Conservation (phyloP, 2,797 vertebrate genomes). For the Tadarida brasiliensis region DNA sequence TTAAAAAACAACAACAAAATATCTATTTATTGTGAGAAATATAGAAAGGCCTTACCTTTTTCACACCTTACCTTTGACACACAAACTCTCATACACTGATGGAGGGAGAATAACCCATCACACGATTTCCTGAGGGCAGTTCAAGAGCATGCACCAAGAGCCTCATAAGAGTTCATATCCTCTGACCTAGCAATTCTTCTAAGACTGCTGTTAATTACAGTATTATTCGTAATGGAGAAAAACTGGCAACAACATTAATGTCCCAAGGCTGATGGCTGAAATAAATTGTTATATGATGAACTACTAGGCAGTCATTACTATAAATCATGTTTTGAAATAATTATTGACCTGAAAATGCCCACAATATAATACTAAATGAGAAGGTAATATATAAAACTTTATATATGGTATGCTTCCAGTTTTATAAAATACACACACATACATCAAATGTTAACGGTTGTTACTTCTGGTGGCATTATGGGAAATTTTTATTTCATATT, state of each 20-base stretch:
- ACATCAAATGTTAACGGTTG: neutral
- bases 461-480: neutral
- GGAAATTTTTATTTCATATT: neutral
- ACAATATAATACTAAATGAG: slow-evolving; percentile 7
- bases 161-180: neutral
- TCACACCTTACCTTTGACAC: neutral
- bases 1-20: neutral
- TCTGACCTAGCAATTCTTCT: neutral
- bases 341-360: neutral
- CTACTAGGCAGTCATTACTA: slow-evolving; percentile 5
- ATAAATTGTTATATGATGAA: neutral
- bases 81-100: neutral
- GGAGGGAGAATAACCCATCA: neutral
- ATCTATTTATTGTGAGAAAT: neutral
- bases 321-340: slow-evolving; percentile 17
- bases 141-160: neutral
- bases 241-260: neutral
- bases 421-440: neutral
- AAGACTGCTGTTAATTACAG: neutral
- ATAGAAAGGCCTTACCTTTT: neutral
- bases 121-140: neutral
- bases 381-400: slow-evolving; percentile 9
- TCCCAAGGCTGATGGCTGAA: neutral
- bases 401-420: neutral
- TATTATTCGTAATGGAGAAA: neutral